phyloP scores from a whole-genome alignment of 2,797 vertebrate species.

The Anableps anableps region DNA sequence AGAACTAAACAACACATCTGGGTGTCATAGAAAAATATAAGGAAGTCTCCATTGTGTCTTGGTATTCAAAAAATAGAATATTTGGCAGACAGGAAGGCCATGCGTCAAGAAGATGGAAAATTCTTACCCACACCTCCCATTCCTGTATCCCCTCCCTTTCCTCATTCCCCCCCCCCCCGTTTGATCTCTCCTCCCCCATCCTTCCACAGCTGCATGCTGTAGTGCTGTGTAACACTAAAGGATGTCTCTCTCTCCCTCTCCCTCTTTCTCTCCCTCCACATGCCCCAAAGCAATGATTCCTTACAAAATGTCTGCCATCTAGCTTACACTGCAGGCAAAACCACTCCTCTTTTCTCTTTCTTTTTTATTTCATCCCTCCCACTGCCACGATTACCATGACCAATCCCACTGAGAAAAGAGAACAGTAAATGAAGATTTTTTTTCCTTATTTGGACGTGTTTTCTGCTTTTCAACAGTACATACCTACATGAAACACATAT shows the following conservation, averaged over 20 bases:
- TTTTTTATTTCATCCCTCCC: slow-evolving; percentile 51
- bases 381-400: slow-evolving; percentile 58
- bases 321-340: slow-evolving; percentile 46
- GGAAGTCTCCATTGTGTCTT: background rate
- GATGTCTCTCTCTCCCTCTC: slow-evolving; percentile 34
- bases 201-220: slow-evolving; percentile 49
- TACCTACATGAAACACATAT: background rate
- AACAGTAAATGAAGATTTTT: background rate
- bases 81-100: slow-evolving; percentile 38
- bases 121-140: slow-evolving; percentile 22
- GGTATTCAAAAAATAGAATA: slow-evolving; percentile 5
- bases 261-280: slow-evolving; percentile 4
- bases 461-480: background rate
- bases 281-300: slow-evolving; percentile 50
- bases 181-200: slow-evolving; percentile 51
- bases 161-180: slow-evolving; percentile 32
- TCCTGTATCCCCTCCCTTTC: slow-evolving; percentile 50
- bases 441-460: background rate
- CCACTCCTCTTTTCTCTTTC: slow-evolving; percentile 65
- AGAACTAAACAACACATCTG: background rate
- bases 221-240: slow-evolving; percentile 48
- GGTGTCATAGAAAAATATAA: background rate
- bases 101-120: slow-evolving; percentile 29
- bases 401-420: slow-evolving; percentile 19
- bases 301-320: slow-evolving; percentile 74